Conservation (phyloP, 2,113 vertebrate genomes). For the Chaetorhynchus papuensis region DNA sequence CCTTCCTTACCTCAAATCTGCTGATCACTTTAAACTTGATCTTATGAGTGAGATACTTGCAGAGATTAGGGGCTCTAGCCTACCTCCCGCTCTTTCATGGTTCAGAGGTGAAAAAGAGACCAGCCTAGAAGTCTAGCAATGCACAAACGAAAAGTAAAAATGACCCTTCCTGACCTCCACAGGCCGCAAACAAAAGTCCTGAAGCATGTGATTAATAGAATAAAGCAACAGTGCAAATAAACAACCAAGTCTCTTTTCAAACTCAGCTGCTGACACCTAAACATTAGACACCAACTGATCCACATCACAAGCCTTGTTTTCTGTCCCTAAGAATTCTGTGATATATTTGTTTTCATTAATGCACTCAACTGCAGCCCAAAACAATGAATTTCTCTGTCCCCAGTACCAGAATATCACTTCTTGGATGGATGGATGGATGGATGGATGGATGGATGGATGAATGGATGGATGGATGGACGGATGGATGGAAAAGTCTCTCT, state of each 20-base stretch:
- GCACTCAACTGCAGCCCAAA: neutral
- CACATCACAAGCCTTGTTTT: constrained; percentile 58
- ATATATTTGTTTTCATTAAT: neutral
- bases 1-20: neutral
- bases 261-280: constrained; percentile 64
- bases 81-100: neutral
- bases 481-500: neutral
- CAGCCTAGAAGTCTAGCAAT: constrained; percentile 33
- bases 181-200: constrained; percentile 56
- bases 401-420: neutral
- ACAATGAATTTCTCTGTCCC: neutral
- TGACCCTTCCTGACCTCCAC: constrained; percentile 47
- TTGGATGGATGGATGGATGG: neutral
- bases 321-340: constrained; percentile 44
- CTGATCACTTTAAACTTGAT: neutral
- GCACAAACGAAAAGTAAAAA: constrained; percentile 45
- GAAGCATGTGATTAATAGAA: constrained; percentile 65
- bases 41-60: neutral
- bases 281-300: constrained; percentile 58
- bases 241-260: constrained; percentile 63
- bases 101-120: constrained; percentile 26
- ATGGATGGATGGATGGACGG: no score
- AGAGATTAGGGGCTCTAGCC: neutral
- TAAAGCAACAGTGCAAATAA: constrained; percentile 59
- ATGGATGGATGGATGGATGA: neutral